Base-by-base conservation (phyloP, 2,797 vertebrate genomes). In the Florisuga fusca region DNA sequence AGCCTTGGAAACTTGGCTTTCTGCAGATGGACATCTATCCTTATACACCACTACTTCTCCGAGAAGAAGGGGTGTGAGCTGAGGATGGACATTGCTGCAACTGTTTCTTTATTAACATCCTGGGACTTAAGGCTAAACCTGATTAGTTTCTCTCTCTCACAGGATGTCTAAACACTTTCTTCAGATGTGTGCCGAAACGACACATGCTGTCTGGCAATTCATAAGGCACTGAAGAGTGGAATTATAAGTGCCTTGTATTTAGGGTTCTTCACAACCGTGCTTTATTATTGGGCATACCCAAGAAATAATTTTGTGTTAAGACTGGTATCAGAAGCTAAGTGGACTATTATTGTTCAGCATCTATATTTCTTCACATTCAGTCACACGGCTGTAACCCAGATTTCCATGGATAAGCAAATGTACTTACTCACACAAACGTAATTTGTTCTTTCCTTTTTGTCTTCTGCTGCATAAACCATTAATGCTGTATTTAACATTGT, bases 381-480 rank as follows among this genome's bases (percentile, higher is more conserved):
- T 75, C 0, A 0, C 27, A 18, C 36, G 53, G n/a, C 67, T 55
- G 34, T 75, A 85, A 59, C 34, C 6, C 21, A 0, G 21, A 23
- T 55, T 61, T 87, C 36, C 22, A 4, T 10, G 7, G 41, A 61
- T 12, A 5, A 85, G 25, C 15, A 33, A 4, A 2, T 33, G 7
- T 31, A 57, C 63, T 88, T 45, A 34, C 81, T 92, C 5, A 8
- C 62, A 55, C 5, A 10, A 6, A 1, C 21, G 29, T 85, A 27
- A 7, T 73, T 87, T 31, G 64, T 69, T 58, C 45, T 76, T 82
- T 34, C 22, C 1, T 0, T 57, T 63, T 88, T 66, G 7, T 82
- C 27, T 74, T 72, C 58, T 81, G n/a, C 51, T 51, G 17, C 19
- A 23, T 62, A 73, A 86, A 58, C 9, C 10, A 66, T 66, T 55